These are phyloP conservation scores for Crotalus viridis DNA, from an alignment of 2,113 vertebrate genomes.

Conservation along the genomic window DNA sequence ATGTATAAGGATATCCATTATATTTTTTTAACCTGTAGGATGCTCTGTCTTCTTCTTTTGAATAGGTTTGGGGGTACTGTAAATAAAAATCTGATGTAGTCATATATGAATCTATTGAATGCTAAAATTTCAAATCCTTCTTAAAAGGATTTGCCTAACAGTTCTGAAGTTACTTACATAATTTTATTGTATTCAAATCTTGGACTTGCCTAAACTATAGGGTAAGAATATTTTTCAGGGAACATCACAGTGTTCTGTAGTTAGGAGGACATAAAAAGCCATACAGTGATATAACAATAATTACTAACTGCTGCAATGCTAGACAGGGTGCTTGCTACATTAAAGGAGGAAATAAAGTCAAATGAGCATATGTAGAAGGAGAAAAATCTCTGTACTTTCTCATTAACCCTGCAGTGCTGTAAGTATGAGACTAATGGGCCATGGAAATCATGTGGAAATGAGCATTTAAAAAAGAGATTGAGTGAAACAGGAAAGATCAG, in stretches of 20 bases:
- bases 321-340: constrained; percentile 30
- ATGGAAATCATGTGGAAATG: constrained; percentile 13
- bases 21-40: neutral
- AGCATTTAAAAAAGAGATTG: constrained; percentile 34
- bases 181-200: neutral
- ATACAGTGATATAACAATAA: constrained; percentile 12
- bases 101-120: neutral
- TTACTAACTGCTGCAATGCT: constrained; percentile 4
- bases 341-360: constrained; percentile 17
- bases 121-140: neutral
- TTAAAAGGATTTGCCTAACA: neutral
- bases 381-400: constrained; percentile 10
- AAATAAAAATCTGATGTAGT: neutral
- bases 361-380: neutral
- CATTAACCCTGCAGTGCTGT: constrained; percentile 25
- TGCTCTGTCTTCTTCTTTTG: neutral
- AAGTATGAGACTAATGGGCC: constrained; percentile 26
- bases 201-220: neutral
- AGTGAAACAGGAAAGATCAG: neutral
- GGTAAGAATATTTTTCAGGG: neutral
- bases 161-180: neutral
- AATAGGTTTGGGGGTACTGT: neutral
- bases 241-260: neutral
- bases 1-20: neutral
- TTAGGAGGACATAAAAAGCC: neutral